phyloP scores from a whole-genome alignment of 37 sponge, comb jelly and placozoan species.

The Ephydatia muelleri region DNA sequence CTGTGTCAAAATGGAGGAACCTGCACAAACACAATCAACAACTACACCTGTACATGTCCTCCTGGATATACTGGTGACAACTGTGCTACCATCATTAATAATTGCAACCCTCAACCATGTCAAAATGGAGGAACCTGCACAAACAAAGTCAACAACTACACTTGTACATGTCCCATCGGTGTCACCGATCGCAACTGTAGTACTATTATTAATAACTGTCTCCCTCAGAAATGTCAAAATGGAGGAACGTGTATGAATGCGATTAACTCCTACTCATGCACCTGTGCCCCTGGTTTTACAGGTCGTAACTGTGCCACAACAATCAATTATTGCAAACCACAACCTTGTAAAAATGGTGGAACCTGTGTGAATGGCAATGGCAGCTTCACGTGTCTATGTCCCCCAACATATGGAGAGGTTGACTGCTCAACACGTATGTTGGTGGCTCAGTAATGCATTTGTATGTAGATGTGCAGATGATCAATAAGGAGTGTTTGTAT shows the following conservation, averaged over 20 bases:
- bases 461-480: no score
- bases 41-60: slow-evolving; percentile 31
- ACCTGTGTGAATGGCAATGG: slow-evolving; percentile 5
- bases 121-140: slow-evolving; percentile 41
- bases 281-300: slow-evolving; percentile 35
- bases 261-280: slow-evolving; percentile 20
- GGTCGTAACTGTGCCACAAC: not conserved
- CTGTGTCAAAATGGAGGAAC: slow-evolving; percentile 66
- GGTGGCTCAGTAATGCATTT: no score
- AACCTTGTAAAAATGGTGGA: slow-evolving; percentile 20
- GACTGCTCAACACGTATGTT: no score
- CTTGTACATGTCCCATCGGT: slow-evolving; percentile 48
- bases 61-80: slow-evolving; percentile 36
- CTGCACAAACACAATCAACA: slow-evolving; percentile 3
- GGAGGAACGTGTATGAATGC: slow-evolving; percentile 27
- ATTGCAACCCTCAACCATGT: slow-evolving; percentile 31
- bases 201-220: slow-evolving; percentile 42
- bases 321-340: no score
- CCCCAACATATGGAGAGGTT: no score
- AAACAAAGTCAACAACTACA: slow-evolving; percentile 5
- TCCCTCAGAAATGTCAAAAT: slow-evolving; percentile 28
- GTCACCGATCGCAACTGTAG: slow-evolving; percentile 28
- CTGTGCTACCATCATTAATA: slow-evolving; percentile 27
- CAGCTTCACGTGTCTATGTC: not conserved
- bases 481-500: no score